phyloP scores from a whole-genome alignment of 1,140 invertebrate genomes.

The Marisa cornuarietis region DNA sequence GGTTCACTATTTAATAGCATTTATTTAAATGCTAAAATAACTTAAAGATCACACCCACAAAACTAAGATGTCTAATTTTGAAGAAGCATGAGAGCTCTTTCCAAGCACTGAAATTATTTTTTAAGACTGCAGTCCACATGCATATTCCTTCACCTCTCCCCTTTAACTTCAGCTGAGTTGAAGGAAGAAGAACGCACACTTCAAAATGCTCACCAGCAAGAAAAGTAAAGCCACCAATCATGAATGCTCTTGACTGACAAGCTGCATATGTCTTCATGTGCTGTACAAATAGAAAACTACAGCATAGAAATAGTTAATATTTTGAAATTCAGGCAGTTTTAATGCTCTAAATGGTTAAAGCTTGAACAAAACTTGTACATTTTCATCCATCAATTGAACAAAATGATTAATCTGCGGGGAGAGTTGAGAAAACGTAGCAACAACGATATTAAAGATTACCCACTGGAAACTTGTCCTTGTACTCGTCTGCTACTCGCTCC shows the following conservation, averaged over 20 bases:
- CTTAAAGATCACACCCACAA: too few relatives aligned
- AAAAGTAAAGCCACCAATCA: constrained; percentile 26
- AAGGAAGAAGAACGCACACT: not conserved
- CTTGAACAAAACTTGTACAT: not conserved
- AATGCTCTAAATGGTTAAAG: not conserved
- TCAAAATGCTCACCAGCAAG: constrained; percentile 19
- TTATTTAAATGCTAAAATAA: not conserved
- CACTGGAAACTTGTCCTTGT: constrained; percentile 10
- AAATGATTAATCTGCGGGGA: not conserved
- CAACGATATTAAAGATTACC: not conserved
- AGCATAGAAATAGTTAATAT: not conserved
- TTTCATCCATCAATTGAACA: not conserved
- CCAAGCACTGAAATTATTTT: too few relatives aligned
- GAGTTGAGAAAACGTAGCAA: not conserved
- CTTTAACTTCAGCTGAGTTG: not conserved
- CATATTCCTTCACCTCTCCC: too few relatives aligned
- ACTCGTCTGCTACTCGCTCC: not conserved
- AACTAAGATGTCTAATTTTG: too few relatives aligned
- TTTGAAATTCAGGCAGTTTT: not conserved
- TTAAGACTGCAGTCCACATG: too few relatives aligned
- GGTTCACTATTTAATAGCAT: not conserved
- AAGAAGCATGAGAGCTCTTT: too few relatives aligned
- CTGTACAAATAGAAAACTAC: not conserved
- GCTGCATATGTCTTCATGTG: constrained; percentile 31
- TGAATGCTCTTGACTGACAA: constrained; percentile 34